A percentile compares a stretch with the other conserved stretches of the same genome.
Evolutionary conservation across 1,140 invertebrate genomes (phyloP).

Genomic region (Lerema accius): DNA sequence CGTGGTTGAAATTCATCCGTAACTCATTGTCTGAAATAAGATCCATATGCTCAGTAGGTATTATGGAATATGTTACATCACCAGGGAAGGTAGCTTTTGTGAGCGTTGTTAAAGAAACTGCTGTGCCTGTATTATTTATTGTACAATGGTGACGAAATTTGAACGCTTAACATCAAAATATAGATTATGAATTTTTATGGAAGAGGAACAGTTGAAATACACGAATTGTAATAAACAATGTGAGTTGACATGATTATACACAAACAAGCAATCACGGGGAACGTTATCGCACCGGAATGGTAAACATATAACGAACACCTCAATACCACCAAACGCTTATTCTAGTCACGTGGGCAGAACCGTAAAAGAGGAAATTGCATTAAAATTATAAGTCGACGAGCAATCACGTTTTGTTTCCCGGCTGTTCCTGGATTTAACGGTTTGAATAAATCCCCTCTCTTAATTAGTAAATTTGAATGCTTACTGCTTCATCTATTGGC

Average conservation of each 20-base stretch:
- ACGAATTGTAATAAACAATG: too few species aligned
- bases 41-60: too few species aligned
- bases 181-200: too few species aligned
- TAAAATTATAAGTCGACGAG: conserved; percentile 79
- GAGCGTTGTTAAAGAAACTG: too few species aligned
- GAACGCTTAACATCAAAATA: too few species aligned
- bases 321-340: conserved; percentile 17
- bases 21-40: too few species aligned
- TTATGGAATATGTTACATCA: too few species aligned
- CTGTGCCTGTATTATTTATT: too few species aligned
- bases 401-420: conserved; percentile 80
- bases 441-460: conserved; percentile 74
- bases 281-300: neutral
- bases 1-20: too few species aligned
- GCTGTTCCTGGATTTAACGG: conserved; percentile 68
- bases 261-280: neutral
- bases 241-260: neutral
- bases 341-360: conserved; percentile 35
- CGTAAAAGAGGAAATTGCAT: conserved; percentile 76
- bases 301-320: neutral
- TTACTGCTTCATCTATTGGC: conserved; percentile 55
- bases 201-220: too few species aligned
- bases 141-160: too few species aligned
- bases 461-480: conserved; percentile 77
- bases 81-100: too few species aligned